phyloP scores from a whole-genome alignment of 2,888 invertebrate genomes.

The Taenaris catops region DNA sequence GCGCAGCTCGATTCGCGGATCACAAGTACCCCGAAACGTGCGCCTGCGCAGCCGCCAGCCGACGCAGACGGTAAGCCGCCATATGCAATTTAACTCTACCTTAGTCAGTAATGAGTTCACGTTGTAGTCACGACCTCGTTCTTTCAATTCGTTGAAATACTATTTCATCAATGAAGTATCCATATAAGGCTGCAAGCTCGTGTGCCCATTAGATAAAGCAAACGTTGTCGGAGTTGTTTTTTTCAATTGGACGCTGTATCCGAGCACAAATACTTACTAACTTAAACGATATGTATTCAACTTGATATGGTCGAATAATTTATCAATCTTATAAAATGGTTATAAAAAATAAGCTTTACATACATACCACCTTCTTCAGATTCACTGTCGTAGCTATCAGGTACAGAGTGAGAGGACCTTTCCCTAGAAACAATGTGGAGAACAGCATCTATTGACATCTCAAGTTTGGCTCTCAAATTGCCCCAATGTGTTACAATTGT shows the following conservation, averaged over 20 bases:
- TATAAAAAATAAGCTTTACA: constrained; percentile 95
- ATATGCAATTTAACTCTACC: not conserved
- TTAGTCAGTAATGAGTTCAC: no score
- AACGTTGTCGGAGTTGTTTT: no score
- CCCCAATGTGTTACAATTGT: constrained; percentile 96
- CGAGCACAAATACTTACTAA: no score
- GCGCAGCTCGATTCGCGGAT: constrained; percentile 50
- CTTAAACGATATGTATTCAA: no score
- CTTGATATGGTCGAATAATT: no score
- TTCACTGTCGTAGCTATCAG: constrained; percentile 82
- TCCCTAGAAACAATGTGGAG: constrained; percentile 79
- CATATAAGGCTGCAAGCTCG: no score
- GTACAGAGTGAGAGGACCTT: constrained; percentile 56
- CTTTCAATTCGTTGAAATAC: no score
- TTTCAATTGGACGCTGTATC: no score
- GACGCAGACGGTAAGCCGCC: constrained; percentile 52
- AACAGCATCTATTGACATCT: constrained; percentile 90
- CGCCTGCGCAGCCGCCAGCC: constrained; percentile 32
- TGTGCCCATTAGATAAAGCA: no score
- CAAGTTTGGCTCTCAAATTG: constrained; percentile 95
- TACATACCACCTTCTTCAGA: constrained; percentile 77
- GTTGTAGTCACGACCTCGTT: no score
- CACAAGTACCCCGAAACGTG: constrained; percentile 47
- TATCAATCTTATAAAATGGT: no score
- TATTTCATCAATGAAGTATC: no score